A percentile compares a stretch with the other conserved stretches of the same genome.
phyloP scores from a whole-genome alignment of 2,888 invertebrate species.

The Xylocampa areola region DNA sequence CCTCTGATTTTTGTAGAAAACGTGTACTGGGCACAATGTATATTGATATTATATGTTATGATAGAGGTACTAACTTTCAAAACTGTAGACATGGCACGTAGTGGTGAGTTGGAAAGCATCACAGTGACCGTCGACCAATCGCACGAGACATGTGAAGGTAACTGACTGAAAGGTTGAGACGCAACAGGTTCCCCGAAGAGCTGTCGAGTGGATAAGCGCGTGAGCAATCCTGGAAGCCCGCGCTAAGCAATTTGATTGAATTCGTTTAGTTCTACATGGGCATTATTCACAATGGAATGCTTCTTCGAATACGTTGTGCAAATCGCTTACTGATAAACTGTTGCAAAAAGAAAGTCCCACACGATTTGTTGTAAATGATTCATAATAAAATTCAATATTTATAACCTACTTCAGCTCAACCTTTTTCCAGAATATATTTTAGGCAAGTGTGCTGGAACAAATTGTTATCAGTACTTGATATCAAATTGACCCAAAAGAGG shows the following conservation, averaged over 20 bases:
- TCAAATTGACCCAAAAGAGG: slow-evolving; percentile 14
- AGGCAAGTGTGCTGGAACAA: slow-evolving; percentile 21
- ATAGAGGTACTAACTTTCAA: slow-evolving; percentile 65
- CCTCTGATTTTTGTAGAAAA: slow-evolving; percentile 37
- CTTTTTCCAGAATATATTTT: slow-evolving; percentile 17
- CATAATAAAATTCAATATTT: slow-evolving; percentile 38
- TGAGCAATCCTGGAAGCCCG: slow-evolving; percentile 78
- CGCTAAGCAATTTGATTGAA: slow-evolving; percentile 83
- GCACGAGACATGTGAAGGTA: slow-evolving; percentile 59
- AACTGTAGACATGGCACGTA: slow-evolving; percentile 59
- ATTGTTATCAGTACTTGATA: slow-evolving; percentile 16
- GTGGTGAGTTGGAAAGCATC: slow-evolving; percentile 47
- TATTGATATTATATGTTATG: slow-evolving; percentile 56
- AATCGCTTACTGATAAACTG: slow-evolving; percentile 69
- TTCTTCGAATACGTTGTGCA: slow-evolving; percentile 81
- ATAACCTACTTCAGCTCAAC: slow-evolving; percentile 20
- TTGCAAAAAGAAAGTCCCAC: slow-evolving; percentile 64
- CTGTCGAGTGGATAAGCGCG: slow-evolving; percentile 66
- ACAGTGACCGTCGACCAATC: slow-evolving; percentile 53
- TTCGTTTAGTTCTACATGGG: slow-evolving; percentile 74
- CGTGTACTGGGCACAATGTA: slow-evolving; percentile 24
- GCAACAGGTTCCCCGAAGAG: slow-evolving; percentile 69
- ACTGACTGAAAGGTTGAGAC: slow-evolving; percentile 65
- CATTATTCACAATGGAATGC: slow-evolving; percentile 66
- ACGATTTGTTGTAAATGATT: slow-evolving; percentile 44